Base-by-base conservation (phyloP, 2,888 invertebrate species). In the Sinopyrophorus schimmeli region DNA sequence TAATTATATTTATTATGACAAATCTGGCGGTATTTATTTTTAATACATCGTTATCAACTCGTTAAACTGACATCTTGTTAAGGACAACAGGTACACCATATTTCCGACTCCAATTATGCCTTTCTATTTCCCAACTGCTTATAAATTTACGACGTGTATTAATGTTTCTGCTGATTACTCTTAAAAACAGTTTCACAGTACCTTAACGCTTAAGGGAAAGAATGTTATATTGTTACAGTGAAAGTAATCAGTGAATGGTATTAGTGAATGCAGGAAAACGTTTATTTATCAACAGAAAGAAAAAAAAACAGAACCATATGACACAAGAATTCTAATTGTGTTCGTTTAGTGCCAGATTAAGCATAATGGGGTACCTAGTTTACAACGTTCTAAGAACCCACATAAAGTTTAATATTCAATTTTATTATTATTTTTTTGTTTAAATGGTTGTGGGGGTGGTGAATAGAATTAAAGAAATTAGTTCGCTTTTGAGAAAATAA, bases 61-160 rank as follows among this genome's bases (percentile, higher is more conserved):
- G 31, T 41, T 41, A 41, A 28, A 11, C 31, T 31, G 41, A 41
- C 28, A 28, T 31, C 41, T 41, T 39, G 38, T 39, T 39, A 39
- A 39, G 39, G 39, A 39, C 39, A 39, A 14, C 39, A 39, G 39
- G 39, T 39, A 20, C n/a, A n/a, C 27, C 12, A 15, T 17, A 28
- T 46, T 46, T 47, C 47, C 47, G 34, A 23, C 39, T 12, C 26
- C 39, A 47, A 47, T 47, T 39, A 39, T 32, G 12, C 39, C 39
- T 47, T 47, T 47, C 39, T 40, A 47, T 47, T 47, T 47, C 39
- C 39, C 17, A 38, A 39, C 31, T 9, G 15, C 32, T 7, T 26
- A 18, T 35, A 35, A 42, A 42, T 32, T 42, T 35, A 35, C 35
- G 34, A 43, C 34, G 26, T 34, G 42, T 26, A 42, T 42, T 42